Evolutionary conservation across 2,797 vertebrate genomes (phyloP), one percentile per base, ranked within the genome.

Genomic region (Enteromius trimaculatus): DNA sequence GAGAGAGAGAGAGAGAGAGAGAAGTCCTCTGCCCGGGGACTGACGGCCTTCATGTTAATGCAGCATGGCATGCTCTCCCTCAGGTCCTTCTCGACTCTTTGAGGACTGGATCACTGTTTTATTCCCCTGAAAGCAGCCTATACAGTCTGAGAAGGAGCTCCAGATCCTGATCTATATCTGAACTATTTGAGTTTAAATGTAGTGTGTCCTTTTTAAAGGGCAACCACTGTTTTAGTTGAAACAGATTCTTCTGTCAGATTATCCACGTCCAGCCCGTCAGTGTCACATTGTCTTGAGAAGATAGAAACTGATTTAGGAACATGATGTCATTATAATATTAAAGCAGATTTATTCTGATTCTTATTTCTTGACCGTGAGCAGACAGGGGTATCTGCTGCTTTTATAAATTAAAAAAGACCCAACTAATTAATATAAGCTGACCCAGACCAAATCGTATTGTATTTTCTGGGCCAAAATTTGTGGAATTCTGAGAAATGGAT

Each of bases 21-120:
- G 42, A 64, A 68, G 55, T 81, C 23, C 8, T n/a, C n/a, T 78
- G 81, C 82, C 37, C 14, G 16, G 13, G 62, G 79, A 81, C 71
- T 84, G 84, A 87, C 31, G 79, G 77, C 72, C 62, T 55, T 89
- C 37, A 86, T 34, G 77, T 53, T 88, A 86, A 89, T 88, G 76
- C 44, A 79, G n/a, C 69, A 62, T 89, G 87, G 79, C 89, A 87
- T 88, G 81, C 55, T 77, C 71, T 80, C 82, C 85, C 86, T 86
- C 42, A 88, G 82, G 89, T 86, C 82, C 64, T 85, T 68, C 70
- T 86, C 53, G 37, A 49, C 42, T 62, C 29, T 80, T 55, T 60
- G 39, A 70, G 34, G 75, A 85, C 82, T 74, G 76, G 79, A 53
- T 82, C 65, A 55, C 31, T 64, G 21, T 74, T 77, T 31, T 44